Evolutionary conservation across 2,888 invertebrate species (phyloP), one percentile per base, ranked within the genome.

Genomic region (Drosophila prolongata): DNA sequence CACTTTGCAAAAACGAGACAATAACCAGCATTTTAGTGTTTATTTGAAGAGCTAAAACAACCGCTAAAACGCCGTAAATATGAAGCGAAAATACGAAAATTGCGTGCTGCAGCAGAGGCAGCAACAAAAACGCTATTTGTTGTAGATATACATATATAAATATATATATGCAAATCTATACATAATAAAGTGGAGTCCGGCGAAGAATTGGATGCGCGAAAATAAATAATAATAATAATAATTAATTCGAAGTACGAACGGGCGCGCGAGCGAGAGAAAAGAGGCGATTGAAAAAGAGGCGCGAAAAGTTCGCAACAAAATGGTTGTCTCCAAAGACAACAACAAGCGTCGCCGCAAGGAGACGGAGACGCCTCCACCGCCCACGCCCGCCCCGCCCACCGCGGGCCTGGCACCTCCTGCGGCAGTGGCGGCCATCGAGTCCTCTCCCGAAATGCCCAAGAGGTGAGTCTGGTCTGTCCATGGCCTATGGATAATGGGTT

Each of bases 401-500:
- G 58, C 59, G n/a, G 14, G 59, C 19, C 50, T 78, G 56, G 61
- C 75, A 43, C 40, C 69, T 16, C 54, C 62, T 6, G 46, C 73
- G 57, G 56, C 76, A 27, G 37, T 56, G 42, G 27, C 78, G 67
- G 85, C 91, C 64, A 85, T 91, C 60, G 92, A 92, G 80, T 91
- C 91, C 79, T 91, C 92, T 77, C 91, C 92, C 72, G 92, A 92
- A 89, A 90, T 92, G 89, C 92, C 92, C 72, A 92, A 92, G 88
- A 91, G 92, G 92, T 92, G 87, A 89, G 83, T 67, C 46, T 10
- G 14, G 58, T 8, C 30, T 30, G 8, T 30, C 30, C 6, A 53
- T 78, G 61, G 69, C 30, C 35, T 16, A 10, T 52, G 37, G 72
- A 34, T 44, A 58, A 65, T 69, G 61, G 72, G 76, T 57, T 62